A percentile compares a stretch with the other conserved stretches of the same genome.
These are phyloP conservation scores for Drosophila melanica DNA, from an alignment of 1,140 invertebrate species.

Conservation along the genomic window DNA sequence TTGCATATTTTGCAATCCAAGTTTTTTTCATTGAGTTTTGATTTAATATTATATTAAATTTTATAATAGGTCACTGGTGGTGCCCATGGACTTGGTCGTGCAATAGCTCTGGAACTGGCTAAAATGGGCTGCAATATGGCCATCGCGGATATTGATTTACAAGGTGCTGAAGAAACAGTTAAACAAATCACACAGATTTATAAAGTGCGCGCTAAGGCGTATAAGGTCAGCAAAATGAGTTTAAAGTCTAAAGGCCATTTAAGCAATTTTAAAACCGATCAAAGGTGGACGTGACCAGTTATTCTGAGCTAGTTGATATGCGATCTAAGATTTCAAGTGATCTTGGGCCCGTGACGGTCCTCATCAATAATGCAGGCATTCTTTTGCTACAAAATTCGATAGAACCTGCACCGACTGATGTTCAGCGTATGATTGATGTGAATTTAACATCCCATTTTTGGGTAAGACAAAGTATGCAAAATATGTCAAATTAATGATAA, in stretches of 20 bases:
- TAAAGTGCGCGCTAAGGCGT: conserved; percentile 49
- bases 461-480: conserved; percentile 34
- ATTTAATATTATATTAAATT: not conserved
- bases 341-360: conserved; percentile 62
- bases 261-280: not conserved
- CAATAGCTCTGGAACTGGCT: conserved; percentile 54
- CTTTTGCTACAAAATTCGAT: conserved; percentile 41
- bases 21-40: too few species aligned
- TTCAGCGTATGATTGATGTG: conserved; percentile 63
- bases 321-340: conserved; percentile 39
- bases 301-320: conserved; percentile 38
- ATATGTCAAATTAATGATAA: not conserved
- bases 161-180: conserved; percentile 52
- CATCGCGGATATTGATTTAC: conserved; percentile 52
- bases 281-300: conserved; percentile 50
- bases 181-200: conserved; percentile 37
- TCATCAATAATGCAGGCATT: conserved; percentile 74
- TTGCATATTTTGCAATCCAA: too few species aligned
- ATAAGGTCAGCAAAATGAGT: conserved; percentile 36
- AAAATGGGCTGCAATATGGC: conserved; percentile 58
- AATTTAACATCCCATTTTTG: conserved; percentile 66
- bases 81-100: conserved; percentile 58
- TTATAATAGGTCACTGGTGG: conserved; percentile 57
- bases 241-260: not conserved
- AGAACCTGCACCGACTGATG: conserved; percentile 31